phyloP scores from a whole-genome alignment of 2,113 vertebrate species.

The Corythornis madagascariensis region DNA sequence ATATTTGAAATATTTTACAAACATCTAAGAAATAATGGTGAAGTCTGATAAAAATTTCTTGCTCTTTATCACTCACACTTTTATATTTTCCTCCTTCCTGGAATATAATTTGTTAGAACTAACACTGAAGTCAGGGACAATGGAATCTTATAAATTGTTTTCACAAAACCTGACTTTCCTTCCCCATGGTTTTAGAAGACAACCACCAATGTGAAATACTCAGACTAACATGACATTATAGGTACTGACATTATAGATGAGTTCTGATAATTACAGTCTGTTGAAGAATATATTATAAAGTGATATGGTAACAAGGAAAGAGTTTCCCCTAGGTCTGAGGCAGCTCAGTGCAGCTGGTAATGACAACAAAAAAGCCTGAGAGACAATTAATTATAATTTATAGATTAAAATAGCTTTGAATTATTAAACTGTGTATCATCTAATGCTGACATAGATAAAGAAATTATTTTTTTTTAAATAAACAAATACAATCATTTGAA shows the following conservation, averaged over 20 bases:
- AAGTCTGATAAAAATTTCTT: neutral
- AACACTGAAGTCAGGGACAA: neutral
- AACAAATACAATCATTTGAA: neutral
- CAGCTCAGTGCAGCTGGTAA: neutral
- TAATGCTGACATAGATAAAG: neutral
- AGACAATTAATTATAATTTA: neutral
- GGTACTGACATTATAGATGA: neutral
- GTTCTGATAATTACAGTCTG: neutral
- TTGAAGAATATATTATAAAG: neutral
- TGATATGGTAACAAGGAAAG: neutral
- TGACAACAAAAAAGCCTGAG: neutral
- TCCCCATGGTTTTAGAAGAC: neutral
- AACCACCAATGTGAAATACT: neutral
- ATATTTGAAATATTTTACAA: neutral
- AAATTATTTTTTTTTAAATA: neutral
- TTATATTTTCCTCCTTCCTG: neutral
- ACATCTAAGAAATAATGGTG: neutral
- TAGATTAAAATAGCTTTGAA: neutral
- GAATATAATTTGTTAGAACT: neutral
- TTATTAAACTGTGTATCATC: neutral
- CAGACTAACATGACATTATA: too few relatives aligned
- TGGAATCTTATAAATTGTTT: neutral
- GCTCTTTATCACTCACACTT: neutral
- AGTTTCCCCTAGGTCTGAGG: neutral
- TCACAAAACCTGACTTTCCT: neutral